Evolutionary conservation across 2,888 invertebrate species (phyloP), one percentile per base, ranked within the genome.

Genomic region (Amiota minor): DNA sequence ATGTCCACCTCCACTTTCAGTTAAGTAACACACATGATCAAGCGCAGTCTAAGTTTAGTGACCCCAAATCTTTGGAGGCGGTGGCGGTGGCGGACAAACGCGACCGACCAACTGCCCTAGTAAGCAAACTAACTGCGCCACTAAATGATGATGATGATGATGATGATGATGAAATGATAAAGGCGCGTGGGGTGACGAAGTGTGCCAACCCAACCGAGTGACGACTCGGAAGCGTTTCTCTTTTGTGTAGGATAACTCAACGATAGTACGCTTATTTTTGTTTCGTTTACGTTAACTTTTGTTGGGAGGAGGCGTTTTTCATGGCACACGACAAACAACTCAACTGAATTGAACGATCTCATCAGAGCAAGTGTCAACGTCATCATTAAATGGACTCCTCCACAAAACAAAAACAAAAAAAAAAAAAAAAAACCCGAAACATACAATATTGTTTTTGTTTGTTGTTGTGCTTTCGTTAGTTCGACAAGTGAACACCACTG

Each of bases 261-360:
- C n/a, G 59, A 59, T 59, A 59, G 35, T 35, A 35, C 59, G 6
- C 9, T 16, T 56, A 16, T 59, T 18, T 11, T 59, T 59, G 16
- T 20, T 20, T 4, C 18, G 50, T 50, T 56, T 56, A 9, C 18
- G 56, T 11, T 16, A 1, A 23, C 23, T 23, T 23, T 35, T 35
- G 11, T 59, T 18, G 16, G 18, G 20, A 59, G 18, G 16, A 59
- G 59, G 59, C 59, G 59, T 59, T 59, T 59, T 59, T 16, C 59
- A 59, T 59, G 59, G 59, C 59, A 18, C 20, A 20, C 56, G 18
- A 18, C 18, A 18, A 8, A 18, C 56, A 10, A 56, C 16, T 9
- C 56, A 56, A 18, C 56, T 18, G 69, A 47, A 67, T 59, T 79
- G 75, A 81, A 80, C 50, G 74, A 82, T 78, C 77, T 82, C 84